Evolutionary conservation across 2,113 vertebrate genomes (phyloP).

Genomic region (Festucalex cinctus): DNA sequence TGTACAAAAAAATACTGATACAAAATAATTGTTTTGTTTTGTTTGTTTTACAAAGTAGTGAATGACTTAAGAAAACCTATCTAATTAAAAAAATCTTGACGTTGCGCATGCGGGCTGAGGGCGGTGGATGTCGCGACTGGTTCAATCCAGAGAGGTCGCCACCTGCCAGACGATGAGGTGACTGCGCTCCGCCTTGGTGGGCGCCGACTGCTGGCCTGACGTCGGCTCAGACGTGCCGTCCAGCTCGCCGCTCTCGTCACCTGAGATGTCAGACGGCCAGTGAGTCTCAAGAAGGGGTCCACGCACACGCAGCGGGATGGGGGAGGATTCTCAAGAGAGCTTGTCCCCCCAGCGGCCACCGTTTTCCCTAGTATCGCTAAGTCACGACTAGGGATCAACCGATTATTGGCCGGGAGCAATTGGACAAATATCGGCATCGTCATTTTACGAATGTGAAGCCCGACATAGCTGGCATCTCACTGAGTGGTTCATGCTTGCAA

Average conservation of each 20-base stretch:
- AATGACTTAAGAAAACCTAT: constrained; percentile 46
- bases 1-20: constrained; percentile 61
- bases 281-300: neutral
- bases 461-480: no score
- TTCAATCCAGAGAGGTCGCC: constrained; percentile 82
- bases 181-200: constrained; percentile 90
- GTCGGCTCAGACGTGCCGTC: constrained; percentile 78
- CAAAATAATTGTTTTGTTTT: constrained; percentile 50
- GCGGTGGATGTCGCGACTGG: constrained; percentile 32
- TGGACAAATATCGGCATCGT: no score
- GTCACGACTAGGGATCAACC: neutral
- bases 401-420: no score
- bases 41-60: constrained; percentile 50
- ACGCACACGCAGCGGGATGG: neutral
- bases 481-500: no score
- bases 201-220: constrained; percentile 75
- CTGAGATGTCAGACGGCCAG: constrained; percentile 59
- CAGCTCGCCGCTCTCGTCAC: constrained; percentile 89
- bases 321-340: no score
- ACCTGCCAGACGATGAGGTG: constrained; percentile 99
- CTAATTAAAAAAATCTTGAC: constrained; percentile 45
- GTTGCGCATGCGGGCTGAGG: constrained; percentile 47
- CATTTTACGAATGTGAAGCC: no score
- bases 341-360: neutral
- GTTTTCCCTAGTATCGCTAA: neutral